Conservation (phyloP, 2,113 vertebrate genomes). For the Nannobrachium achirus region DNA sequence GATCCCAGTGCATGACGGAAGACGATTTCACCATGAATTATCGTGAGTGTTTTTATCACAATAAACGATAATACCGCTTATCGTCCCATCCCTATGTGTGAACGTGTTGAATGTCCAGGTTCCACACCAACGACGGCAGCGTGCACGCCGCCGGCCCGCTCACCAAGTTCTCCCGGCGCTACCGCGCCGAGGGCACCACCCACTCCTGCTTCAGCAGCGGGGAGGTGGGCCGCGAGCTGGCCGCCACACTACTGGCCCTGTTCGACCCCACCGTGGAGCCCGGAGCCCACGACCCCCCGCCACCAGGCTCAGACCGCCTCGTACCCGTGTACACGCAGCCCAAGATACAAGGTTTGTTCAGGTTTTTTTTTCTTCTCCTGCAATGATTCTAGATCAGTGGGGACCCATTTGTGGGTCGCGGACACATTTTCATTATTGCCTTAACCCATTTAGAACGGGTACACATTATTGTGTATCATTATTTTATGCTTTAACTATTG, state of each 20-base stretch:
- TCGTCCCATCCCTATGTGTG: too few relatives aligned
- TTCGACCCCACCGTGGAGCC: conserved; percentile 83
- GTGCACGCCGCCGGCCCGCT: conserved; percentile 89
- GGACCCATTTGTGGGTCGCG: too few relatives aligned
- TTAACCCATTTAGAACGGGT: too few relatives aligned
- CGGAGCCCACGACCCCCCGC: conserved; percentile 3
- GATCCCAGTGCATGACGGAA: too few relatives aligned
- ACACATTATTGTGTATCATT: too few relatives aligned
- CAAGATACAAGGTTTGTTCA: conserved; percentile 86
- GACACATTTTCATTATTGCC: too few relatives aligned
- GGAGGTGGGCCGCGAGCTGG: conserved; percentile 89
- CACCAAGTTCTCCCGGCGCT: conserved; percentile 88
- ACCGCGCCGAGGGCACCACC: conserved; percentile 82
- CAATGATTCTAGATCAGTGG: too few relatives aligned
- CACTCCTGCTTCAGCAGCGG: conserved; percentile 87
- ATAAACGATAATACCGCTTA: too few relatives aligned
- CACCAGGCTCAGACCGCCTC: conserved; percentile 71
- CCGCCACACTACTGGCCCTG: conserved; percentile 79
- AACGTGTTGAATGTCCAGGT: too few relatives aligned
- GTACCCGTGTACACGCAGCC: conserved; percentile 83
- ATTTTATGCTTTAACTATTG: too few relatives aligned
- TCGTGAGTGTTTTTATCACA: too few relatives aligned
- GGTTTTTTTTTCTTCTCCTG: neutral
- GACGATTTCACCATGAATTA: too few relatives aligned
- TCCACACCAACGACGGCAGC: conserved; percentile 83